A percentile compares a stretch with the other conserved stretches of the same genome.
phyloP scores from a whole-genome alignment of 2,888 invertebrate species.

The Isoperla grammatica region DNA sequence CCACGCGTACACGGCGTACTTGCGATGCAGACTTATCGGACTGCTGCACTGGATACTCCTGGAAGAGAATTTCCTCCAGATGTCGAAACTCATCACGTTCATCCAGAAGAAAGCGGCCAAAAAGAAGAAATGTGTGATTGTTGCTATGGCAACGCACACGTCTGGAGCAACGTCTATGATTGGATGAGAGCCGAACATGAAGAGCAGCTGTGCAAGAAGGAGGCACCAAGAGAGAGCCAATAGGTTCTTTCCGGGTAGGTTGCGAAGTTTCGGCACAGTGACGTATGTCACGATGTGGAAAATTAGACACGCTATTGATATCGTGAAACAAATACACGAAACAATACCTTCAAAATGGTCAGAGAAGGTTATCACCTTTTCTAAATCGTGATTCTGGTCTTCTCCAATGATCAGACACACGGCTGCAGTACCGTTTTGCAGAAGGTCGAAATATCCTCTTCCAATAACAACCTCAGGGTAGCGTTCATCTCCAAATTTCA shows the following conservation, averaged over 20 bases:
- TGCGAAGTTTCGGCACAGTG: constrained; percentile 38
- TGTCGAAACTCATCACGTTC: constrained; percentile 45
- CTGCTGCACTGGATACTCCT: constrained; percentile 16
- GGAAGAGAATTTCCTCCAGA: constrained; percentile 42
- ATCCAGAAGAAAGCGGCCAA: constrained; percentile 46
- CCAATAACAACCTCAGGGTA: constrained; percentile 4
- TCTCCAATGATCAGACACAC: constrained; percentile 5
- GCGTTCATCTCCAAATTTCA: neutral
- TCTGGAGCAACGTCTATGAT: constrained; percentile 2
- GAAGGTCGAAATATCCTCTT: neutral
- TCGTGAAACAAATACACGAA: constrained; percentile 38
- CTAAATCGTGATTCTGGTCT: constrained; percentile 8
- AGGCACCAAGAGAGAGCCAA: constrained; percentile 41
- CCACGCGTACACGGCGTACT: constrained; percentile 42
- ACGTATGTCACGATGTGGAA: constrained; percentile 40
- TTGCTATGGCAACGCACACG: constrained; percentile 33
- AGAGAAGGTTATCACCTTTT: constrained; percentile 28
- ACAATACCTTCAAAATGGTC: constrained; percentile 34
- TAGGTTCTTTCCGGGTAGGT: constrained; percentile 43
- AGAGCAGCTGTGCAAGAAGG: constrained; percentile 40
- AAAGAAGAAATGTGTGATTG: constrained; percentile 42
- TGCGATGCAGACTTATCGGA: constrained; percentile 28
- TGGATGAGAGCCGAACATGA: constrained; percentile 23
- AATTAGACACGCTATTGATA: constrained; percentile 40
- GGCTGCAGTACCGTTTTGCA: neutral